phyloP scores from a whole-genome alignment of 2,113 vertebrate species.

The Varanus komodoensis region DNA sequence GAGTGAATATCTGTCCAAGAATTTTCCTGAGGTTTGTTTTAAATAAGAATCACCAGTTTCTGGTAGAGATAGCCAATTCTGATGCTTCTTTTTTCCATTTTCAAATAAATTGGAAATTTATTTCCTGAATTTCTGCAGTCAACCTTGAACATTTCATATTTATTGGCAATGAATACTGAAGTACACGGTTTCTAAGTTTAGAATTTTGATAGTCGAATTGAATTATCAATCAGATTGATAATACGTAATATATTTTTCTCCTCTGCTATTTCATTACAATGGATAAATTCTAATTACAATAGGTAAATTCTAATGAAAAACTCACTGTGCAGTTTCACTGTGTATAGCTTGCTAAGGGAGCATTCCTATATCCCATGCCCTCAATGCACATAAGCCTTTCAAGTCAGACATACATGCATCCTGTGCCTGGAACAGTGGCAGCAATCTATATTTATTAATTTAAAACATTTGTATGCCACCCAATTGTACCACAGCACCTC shows the following conservation, averaged over 20 bases:
- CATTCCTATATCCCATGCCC: no score
- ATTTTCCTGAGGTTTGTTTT: background rate
- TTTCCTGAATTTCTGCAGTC: background rate
- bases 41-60: background rate
- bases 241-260: no score
- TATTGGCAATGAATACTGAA: background rate
- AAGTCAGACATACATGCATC: no score
- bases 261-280: background rate
- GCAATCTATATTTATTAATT: no score
- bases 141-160: background rate
- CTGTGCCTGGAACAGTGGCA: no score
- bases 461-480: no score
- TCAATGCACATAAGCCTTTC: no score
- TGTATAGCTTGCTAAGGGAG: background rate
- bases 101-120: background rate
- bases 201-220: background rate
- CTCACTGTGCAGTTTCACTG: background rate
- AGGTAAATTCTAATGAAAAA: background rate
- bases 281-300: background rate
- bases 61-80: background rate
- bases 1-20: background rate
- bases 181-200: background rate
- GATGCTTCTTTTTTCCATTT: background rate
- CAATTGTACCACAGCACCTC: no score
- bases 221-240: background rate